A percentile compares a stretch with the other conserved stretches of the same genome.
phyloP scores from a whole-genome alignment of 1,140 invertebrate species.

The Protaetia brevitarsis region DNA sequence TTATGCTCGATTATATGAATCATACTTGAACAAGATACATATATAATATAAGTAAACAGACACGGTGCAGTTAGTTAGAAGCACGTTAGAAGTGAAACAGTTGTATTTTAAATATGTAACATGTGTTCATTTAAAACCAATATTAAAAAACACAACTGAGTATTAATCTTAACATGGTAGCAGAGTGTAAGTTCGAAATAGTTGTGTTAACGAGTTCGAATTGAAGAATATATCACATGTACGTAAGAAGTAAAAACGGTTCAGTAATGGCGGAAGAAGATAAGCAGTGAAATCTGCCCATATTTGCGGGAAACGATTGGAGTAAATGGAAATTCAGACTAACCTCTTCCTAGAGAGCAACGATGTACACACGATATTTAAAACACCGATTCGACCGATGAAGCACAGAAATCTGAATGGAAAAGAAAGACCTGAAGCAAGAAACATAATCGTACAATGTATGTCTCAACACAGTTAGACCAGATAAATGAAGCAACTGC shows the following conservation, averaged over 20 bases:
- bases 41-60: too few species aligned
- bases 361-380: not conserved
- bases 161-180: slow-evolving; percentile 3
- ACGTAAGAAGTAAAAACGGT: not conserved
- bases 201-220: not conserved
- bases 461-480: not conserved
- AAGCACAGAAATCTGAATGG: not conserved
- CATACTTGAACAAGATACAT: too few species aligned
- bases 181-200: not conserved
- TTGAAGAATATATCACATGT: not conserved
- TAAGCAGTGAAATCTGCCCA: not conserved
- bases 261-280: not conserved
- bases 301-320: not conserved
- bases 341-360: not conserved
- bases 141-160: too few species aligned
- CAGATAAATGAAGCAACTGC: not conserved
- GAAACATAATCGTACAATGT: not conserved
- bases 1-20: too few species aligned
- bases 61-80: too few species aligned
- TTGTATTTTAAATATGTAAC: too few species aligned
- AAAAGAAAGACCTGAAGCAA: not conserved
- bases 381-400: not conserved
- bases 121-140: too few species aligned
- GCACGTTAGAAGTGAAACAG: too few species aligned
- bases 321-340: not conserved